These are phyloP conservation scores for Ophioninae sp. DNA, from an alignment of 2,888 invertebrate genomes.

Conservation along the genomic window DNA sequence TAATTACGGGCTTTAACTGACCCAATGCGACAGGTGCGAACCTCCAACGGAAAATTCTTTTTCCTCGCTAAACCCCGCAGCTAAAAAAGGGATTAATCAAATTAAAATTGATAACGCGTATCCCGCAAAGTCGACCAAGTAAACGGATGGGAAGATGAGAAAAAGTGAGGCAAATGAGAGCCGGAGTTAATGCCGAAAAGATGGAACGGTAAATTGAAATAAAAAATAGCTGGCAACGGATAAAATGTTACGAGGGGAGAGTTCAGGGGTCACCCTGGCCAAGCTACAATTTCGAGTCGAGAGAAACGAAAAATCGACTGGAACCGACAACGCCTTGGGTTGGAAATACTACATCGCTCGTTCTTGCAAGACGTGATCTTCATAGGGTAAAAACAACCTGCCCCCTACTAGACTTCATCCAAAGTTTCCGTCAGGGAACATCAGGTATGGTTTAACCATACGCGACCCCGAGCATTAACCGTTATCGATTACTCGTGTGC, in stretches of 20 bases:
- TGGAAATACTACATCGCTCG: conserved; percentile 47
- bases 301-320: conserved; percentile 34
- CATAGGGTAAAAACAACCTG: conserved; percentile 29
- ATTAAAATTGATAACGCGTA: background rate
- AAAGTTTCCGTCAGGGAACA: conserved; percentile 48
- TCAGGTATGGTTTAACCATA: conserved; percentile 46
- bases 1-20: conserved; percentile 16
- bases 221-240: conserved; percentile 34
- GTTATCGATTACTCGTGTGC: background rate
- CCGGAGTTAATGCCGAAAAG: conserved; percentile 15
- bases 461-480: background rate
- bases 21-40: background rate
- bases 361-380: conserved; percentile 63
- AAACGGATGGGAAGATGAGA: background rate
- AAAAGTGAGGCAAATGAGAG: background rate
- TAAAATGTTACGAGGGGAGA: conserved; percentile 61
- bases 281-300: conserved; percentile 62
- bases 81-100: background rate
- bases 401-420: conserved; percentile 32
- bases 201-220: conserved; percentile 24
- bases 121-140: background rate
- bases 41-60: background rate
- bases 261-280: conserved; percentile 33
- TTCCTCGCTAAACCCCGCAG: background rate
- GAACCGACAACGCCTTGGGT: conserved; percentile 50